Base-by-base conservation (phyloP, 92 coral and sea anemone genomes). In the Porites rus region DNA sequence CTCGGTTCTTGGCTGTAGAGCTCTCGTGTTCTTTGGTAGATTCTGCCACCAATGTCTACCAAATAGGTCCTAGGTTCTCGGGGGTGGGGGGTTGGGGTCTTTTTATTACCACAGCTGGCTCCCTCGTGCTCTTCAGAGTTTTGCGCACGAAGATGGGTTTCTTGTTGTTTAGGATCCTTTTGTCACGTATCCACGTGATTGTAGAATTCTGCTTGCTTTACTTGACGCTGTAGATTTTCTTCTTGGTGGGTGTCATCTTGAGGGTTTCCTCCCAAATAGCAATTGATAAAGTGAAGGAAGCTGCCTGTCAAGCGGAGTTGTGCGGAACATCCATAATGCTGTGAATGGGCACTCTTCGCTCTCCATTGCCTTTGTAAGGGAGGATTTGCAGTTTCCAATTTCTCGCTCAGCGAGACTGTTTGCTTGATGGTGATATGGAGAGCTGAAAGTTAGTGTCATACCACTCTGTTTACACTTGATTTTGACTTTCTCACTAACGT, bases 351-450 rank as follows among this genome's bases (percentile, higher is more conserved):
- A 89, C 52, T 88, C 65, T 46, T 88, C 84, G 11, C 50, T 68
- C 65, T 89, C 90, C 10, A 59, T 58, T 17, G 90, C 90, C 52
- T 89, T 92, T 74, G 46, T 75, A 86, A 82, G 75, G 25, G 80
- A 2, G 80, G 31, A 28, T 28, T 28, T 28, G 2, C 31, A 28
- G 31, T 28, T 84, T 20, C 93, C 93, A 52, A 88, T 72, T 18
- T 31, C 69, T 69, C 78, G n/a, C 75, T 69, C 75, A 21, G 75
- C 75, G 12, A 69, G 25, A 21, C 50, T 69, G 75, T 69, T 69
- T 78, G 89, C 78, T 65, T 88, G 93, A 69, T 88, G 85, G 56
- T 87, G 90, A 80, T 88, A 76, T 18, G 93, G 93, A 0, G 89
- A 89, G 69, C 94, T 83, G 31, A 84, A 83, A 17, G 77, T 53